Percentiles rank a stretch among this genome's conserved stretches.
Conservation (phyloP, 1,140 invertebrate genomes). For the Procambarus clarkii region DNA sequence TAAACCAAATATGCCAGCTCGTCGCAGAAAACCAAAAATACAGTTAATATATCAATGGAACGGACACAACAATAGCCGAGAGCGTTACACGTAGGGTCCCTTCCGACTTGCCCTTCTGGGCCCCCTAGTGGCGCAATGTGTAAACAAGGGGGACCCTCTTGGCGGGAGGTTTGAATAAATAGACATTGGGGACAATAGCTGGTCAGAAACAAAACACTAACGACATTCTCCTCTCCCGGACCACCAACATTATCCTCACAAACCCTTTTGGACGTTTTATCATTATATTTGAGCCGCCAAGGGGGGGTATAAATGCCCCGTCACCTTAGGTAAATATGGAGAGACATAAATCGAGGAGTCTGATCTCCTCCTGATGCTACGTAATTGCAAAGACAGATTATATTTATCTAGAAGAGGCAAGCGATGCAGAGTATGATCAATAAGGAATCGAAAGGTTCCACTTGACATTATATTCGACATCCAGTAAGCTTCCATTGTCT, state of each 20-base stretch:
- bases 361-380: constrained; percentile 43
- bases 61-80: constrained; percentile 29
- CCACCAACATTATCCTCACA: constrained; percentile 60
- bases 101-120: constrained; percentile 39
- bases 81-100: constrained; percentile 28
- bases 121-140: constrained; percentile 66
- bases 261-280: constrained; percentile 26
- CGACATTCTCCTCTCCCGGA: constrained; percentile 53
- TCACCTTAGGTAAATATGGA: background rate
- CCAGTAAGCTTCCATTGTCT: constrained; percentile 59
- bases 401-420: constrained; percentile 46
- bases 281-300: constrained; percentile 7
- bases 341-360: constrained; percentile 10
- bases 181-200: constrained; percentile 67
- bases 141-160: constrained; percentile 65
- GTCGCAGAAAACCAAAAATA: background rate
- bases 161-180: constrained; percentile 68
- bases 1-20: background rate
- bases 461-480: constrained; percentile 60
- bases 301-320: background rate
- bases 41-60: background rate
- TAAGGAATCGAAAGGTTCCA: constrained; percentile 57
- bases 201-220: constrained; percentile 70
- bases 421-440: constrained; percentile 64
- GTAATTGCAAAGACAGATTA: constrained; percentile 51